Evolutionary conservation across 2,797 vertebrate species (phyloP).

Genomic region (Gobio occitaniae): DNA sequence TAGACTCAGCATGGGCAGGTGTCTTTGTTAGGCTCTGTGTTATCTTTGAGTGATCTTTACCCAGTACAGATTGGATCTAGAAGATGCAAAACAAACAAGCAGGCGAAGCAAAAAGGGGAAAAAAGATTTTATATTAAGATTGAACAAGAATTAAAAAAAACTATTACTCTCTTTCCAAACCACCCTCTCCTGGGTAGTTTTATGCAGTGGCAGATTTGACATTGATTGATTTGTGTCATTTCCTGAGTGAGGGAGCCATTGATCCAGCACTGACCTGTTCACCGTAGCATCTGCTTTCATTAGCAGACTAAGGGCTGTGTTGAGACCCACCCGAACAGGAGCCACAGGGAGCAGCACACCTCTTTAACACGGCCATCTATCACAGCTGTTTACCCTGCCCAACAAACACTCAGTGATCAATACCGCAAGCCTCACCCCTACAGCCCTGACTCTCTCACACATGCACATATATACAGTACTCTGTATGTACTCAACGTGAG

Average conservation of each 20-base stretch:
- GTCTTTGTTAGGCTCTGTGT: not conserved
- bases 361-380: slow-evolving; percentile 54
- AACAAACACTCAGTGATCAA: slow-evolving; percentile 33
- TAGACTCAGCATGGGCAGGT: not conserved
- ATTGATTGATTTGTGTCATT: slow-evolving; percentile 50
- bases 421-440: slow-evolving; percentile 18
- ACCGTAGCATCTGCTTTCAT: slow-evolving; percentile 52
- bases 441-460: slow-evolving; percentile 14
- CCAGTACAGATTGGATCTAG: not conserved
- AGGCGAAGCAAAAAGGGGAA: not conserved
- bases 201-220: slow-evolving; percentile 37
- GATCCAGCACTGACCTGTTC: slow-evolving; percentile 49
- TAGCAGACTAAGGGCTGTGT: slow-evolving; percentile 46
- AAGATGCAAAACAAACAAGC: not conserved
- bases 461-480: not conserved
- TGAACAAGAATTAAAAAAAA: slow-evolving; percentile 8
- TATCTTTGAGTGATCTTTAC: not conserved
- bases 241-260: slow-evolving; percentile 40
- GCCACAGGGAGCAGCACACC: slow-evolving; percentile 47
- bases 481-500: not conserved
- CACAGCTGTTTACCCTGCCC: slow-evolving; percentile 52
- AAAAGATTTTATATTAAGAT: not conserved
- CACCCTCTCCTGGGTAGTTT: slow-evolving; percentile 20
- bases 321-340: slow-evolving; percentile 5
- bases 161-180: not conserved